These are phyloP conservation scores for Ephydatia muelleri DNA, from an alignment of 37 sponge, comb jelly and placozoan species.

Conservation along the genomic window DNA sequence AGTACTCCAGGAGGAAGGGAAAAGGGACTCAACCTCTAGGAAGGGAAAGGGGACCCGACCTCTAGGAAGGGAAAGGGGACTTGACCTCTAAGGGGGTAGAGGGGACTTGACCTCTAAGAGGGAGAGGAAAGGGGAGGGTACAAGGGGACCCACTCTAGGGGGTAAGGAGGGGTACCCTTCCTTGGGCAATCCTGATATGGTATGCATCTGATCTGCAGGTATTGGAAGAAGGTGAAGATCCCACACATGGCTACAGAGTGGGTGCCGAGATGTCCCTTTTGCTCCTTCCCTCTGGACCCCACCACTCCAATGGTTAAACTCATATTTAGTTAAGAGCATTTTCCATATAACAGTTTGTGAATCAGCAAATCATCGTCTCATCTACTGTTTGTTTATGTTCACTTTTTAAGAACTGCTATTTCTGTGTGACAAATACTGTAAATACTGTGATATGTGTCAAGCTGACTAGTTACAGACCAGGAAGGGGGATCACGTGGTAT, in stretches of 20 bases:
- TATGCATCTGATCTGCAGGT: slow-evolving; percentile 31
- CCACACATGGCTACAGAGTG: slow-evolving; percentile 70
- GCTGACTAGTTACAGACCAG: neutral
- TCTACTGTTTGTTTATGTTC: neutral
- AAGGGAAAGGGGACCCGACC: no score
- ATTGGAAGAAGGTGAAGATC: slow-evolving; percentile 63
- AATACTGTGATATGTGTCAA: neutral
- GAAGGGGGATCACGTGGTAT: no score
- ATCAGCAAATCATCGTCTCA: neutral
- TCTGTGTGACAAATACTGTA: neutral
- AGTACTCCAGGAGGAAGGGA: slow-evolving; percentile 3
- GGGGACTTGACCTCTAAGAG: neutral
- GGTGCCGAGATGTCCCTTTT: slow-evolving; percentile 76
- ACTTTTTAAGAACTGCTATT: neutral
- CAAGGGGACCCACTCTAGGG: no score
- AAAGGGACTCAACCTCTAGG: neutral
- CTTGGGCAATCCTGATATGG: slow-evolving; percentile 37
- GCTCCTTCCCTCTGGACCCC: slow-evolving; percentile 37
- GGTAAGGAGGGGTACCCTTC: slow-evolving; percentile 28
- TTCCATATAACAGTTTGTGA: neutral
- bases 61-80: no score
- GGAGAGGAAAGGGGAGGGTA: no score
- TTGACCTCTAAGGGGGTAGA: neutral
- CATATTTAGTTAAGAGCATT: slow-evolving; percentile 31
- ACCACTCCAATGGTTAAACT: slow-evolving; percentile 48